phyloP scores from a whole-genome alignment of 2,888 invertebrate genomes.

The Beris morrisii region DNA sequence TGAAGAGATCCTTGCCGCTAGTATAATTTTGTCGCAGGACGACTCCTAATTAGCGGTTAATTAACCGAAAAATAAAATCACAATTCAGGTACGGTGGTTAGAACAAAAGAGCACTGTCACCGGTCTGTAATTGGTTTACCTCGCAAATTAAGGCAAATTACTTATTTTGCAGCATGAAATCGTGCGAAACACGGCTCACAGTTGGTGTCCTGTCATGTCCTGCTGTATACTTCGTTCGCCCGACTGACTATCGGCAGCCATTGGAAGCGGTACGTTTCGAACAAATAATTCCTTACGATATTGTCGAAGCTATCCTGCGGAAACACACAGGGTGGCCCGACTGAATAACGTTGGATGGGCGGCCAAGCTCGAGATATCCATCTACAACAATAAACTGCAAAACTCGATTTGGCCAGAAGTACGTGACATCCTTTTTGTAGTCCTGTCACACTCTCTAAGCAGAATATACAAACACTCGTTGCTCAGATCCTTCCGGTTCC shows the following conservation, averaged over 20 bases:
- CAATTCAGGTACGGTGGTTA: background rate
- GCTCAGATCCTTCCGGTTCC: background rate
- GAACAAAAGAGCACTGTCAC: background rate
- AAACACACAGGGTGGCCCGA: too few species aligned
- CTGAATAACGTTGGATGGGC: too few species aligned
- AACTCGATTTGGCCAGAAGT: conserved; percentile 37
- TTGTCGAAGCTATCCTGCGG: too few species aligned
- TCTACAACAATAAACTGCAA: conserved; percentile 36
- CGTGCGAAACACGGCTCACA: conserved; percentile 18
- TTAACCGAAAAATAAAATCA: conserved; percentile 12
- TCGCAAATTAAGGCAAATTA: conserved; percentile 28
- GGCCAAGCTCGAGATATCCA: conserved; percentile 5
- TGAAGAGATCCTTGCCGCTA: too few species aligned
- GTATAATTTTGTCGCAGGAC: background rate
- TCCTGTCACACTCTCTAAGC: conserved; percentile 38
- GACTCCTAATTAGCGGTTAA: conserved; percentile 23
- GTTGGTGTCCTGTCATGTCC: conserved; percentile 6
- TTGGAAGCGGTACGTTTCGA: background rate
- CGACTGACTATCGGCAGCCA: background rate
- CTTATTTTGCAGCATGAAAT: background rate
- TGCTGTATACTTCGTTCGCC: background rate
- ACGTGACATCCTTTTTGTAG: conserved; percentile 38
- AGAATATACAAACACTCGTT: conserved; percentile 38
- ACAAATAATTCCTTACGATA: too few species aligned
- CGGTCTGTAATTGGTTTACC: conserved; percentile 26